A percentile compares a stretch with the other conserved stretches of the same genome.
These are phyloP conservation scores for Berghia stephanieae DNA, from an alignment of 1,140 invertebrate species.

Conservation along the genomic window DNA sequence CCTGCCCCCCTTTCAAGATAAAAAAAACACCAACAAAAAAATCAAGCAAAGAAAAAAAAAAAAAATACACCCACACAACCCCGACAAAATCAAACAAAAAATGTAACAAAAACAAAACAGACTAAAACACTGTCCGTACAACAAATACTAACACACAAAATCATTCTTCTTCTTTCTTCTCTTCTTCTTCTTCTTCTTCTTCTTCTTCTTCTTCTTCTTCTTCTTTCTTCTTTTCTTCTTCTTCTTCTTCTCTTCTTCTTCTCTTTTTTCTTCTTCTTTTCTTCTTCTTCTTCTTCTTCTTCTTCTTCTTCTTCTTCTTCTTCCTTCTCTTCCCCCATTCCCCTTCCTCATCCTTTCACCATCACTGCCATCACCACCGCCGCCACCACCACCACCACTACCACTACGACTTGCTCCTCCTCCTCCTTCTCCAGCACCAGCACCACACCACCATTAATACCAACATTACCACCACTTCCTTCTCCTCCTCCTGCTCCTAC, in stretches of 20 bases:
- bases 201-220: too few species aligned
- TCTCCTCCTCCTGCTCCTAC: not conserved
- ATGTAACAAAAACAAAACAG: too few species aligned
- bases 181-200: too few species aligned
- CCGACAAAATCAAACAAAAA: too few species aligned
- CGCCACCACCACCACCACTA: not conserved
- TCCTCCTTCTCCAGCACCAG: too few species aligned
- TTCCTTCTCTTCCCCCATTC: not conserved
- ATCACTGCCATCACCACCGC: not conserved
- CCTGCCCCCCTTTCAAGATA: too few species aligned
- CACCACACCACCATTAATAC: not conserved
- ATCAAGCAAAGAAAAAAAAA: too few species aligned
- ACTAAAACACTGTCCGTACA: too few species aligned
- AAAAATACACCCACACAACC: too few species aligned
- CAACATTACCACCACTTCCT: not conserved
- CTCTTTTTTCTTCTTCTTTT: not conserved
- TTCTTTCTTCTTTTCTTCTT: not conserved
- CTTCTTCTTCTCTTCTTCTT: not conserved
- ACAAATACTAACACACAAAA: too few species aligned
- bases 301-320: not conserved
- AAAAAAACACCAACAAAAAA: too few species aligned
- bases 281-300: not conserved
- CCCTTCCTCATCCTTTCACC: not conserved
- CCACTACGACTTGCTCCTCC: not conserved
- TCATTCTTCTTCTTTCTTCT: not conserved